Evolutionary conservation across 2,888 invertebrate species (phyloP), one percentile per base, ranked within the genome.

Genomic region (Bursaphelenchus okinawaensis): DNA sequence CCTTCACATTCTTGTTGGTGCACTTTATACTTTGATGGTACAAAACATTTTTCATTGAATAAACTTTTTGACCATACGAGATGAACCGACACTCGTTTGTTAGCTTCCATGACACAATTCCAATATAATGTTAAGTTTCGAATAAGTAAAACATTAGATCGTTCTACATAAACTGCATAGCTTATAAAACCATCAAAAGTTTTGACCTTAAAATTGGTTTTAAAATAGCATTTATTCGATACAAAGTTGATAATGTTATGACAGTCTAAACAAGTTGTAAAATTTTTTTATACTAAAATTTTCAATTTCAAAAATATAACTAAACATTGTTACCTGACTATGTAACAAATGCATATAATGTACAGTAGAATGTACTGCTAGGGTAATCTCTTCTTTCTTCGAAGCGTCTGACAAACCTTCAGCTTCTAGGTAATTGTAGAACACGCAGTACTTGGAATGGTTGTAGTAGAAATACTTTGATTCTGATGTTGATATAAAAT

Each of bases 141-240:
- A 7, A 69, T 22, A 4, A n/a, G 19, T 4, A 9, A 8, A n/a
- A 71, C 54, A 31, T 26, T 40, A 8, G 61, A 54, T 7, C 31
- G 63, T 16, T 67, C 29, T 4, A 69, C 23, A n/a, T 59, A 67
- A 7, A 69, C 16, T n/a, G 72, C 68, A 50, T 71, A 74, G 6
- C 68, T 67, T 20, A 69, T 70, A 24, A 74, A 68, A 31, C 70
- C 69, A n/a, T 73, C 73, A 63, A 68, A 69, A 1, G 70, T 63
- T n/a, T 62, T 20, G 12, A 71, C 70, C 55, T n/a, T n/a, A n/a
- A n/a, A n/a, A n/a, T n/a, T n/a, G n/a, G n/a, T n/a, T n/a, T n/a
- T n/a, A n/a, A n/a, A n/a, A n/a, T n/a, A n/a, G n/a, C n/a, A n/a
- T n/a, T n/a, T n/a, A n/a, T n/a, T n/a, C n/a, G n/a, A n/a, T n/a